A percentile compares a stretch with the other conserved stretches of the same genome.
phyloP scores from a whole-genome alignment of 2,113 vertebrate species.

The Sphyrna mokarran region DNA sequence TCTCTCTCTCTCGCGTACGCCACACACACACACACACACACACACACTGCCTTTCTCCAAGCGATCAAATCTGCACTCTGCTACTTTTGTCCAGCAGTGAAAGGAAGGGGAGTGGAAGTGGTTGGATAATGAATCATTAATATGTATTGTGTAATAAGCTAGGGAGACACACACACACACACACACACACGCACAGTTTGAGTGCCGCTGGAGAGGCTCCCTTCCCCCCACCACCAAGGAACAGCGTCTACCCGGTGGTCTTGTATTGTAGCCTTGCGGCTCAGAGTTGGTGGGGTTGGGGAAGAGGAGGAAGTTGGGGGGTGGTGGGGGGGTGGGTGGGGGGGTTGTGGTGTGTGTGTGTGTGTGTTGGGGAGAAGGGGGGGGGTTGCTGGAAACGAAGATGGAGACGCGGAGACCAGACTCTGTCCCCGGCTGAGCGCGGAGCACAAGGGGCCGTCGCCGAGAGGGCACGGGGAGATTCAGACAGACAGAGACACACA shows the following conservation, averaged over 20 bases:
- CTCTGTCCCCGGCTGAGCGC: neutral
- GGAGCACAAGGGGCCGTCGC: too few species aligned
- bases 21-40: neutral
- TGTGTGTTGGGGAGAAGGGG: too few species aligned
- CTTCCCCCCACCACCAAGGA: too few species aligned
- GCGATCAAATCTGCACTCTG: neutral
- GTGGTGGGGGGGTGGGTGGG: too few species aligned
- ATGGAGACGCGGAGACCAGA: neutral
- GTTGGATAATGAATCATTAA: neutral
- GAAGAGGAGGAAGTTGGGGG: too few species aligned
- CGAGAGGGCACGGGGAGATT: too few species aligned
- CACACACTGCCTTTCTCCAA: neutral
- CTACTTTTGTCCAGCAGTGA: neutral
- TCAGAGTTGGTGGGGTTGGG: too few species aligned
- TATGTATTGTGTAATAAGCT: constrained; percentile 1
- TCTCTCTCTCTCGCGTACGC: neutral
- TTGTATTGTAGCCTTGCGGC: neutral
- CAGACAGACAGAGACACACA: too few species aligned
- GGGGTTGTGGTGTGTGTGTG: too few species aligned
- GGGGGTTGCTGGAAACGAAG: too few species aligned
- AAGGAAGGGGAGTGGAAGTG: neutral
- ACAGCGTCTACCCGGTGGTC: neutral
- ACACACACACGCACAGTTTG: neutral
- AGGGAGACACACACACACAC: neutral
- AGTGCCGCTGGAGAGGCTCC: too few species aligned